These are phyloP conservation scores for Rissa tridactyla DNA, from an alignment of 2,113 vertebrate genomes.

Conservation along the genomic window DNA sequence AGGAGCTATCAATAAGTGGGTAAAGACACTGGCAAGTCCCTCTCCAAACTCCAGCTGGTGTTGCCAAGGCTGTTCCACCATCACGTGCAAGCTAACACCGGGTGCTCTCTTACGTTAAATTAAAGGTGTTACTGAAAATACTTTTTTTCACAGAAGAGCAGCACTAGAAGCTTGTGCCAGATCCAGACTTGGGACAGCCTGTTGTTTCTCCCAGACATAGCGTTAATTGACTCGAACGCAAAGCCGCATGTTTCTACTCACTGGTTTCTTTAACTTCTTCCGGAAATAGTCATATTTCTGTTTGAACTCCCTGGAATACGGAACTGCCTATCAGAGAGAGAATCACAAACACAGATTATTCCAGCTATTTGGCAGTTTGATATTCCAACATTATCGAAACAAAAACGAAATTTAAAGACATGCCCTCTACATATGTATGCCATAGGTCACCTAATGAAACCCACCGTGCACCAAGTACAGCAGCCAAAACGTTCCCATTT, in stretches of 20 bases:
- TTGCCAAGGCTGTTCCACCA: too few species aligned
- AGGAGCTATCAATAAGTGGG: neutral
- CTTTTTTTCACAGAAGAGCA: neutral
- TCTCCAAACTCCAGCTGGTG: neutral
- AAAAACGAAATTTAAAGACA: neutral
- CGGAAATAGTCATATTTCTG: slow-evolving; percentile 99
- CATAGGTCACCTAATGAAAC: neutral
- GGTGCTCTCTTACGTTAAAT: neutral
- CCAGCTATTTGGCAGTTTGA: neutral
- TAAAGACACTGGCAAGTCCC: neutral
- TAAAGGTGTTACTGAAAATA: neutral
- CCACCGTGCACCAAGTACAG: neutral
- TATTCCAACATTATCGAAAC: neutral
- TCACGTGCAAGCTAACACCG: too few species aligned
- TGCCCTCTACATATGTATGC: rapidly evolving
- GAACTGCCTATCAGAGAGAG: slow-evolving; percentile 86
- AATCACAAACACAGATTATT: neutral
- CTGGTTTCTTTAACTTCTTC: slow-evolving; percentile 98
- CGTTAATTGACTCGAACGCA: neutral
- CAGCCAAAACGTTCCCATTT: neutral
- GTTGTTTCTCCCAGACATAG: neutral
- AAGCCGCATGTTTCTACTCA: slow-evolving; percentile 72
- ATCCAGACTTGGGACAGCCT: neutral
- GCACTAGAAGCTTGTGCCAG: neutral
- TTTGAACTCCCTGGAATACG: slow-evolving; percentile 98